Evolutionary conservation across 35 echinoderm and acorn worm genomes (phyloP), one percentile per base, ranked within the genome.

Genomic region (Holothuria glaberrima): DNA sequence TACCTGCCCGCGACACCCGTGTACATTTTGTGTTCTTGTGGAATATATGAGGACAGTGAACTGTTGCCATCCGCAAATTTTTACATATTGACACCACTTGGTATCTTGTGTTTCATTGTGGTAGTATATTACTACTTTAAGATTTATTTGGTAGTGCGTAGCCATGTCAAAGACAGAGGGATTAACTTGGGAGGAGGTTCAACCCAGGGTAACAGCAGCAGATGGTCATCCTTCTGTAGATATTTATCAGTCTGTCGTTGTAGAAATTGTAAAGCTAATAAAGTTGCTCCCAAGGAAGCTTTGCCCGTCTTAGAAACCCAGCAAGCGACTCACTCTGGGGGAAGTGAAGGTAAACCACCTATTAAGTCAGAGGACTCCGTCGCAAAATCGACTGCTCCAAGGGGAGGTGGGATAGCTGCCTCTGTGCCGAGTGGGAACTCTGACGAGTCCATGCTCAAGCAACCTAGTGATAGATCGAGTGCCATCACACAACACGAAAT

Each of bases 121-220:
- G 82, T 95, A 0, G 52, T 95, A 36, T 26, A 90, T 22, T 95
- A 92, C 58, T 95, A 95, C 44, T 46, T 71, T 27, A 92, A 85
- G 46, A 95, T 95, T 50, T 95, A 85, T 45, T 36, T 46, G 26
- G 92, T 86, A 12, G 94, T 95, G 19, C 80, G 88, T 0, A 95
- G 92, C 48, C 94, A 95, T 46, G 91, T 92, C n/a, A 92, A 95
- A 59, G 87, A 95, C 52, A 48, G 57, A 12, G 80, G 33, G 12
- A 22, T 52, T 24, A 78, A 24, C 29, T 78, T 78, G 27, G 74
- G 74, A 50, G 74, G 16, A 78, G 36, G 74, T 20, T 20, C 18
- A 28, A 54, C 50, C 9, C 50, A 14, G 10, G 0, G 2, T 3
- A 7, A 7, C 21, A 41, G 7, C 20, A 48, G 74, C 20, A 78